A percentile compares a stretch with the other conserved stretches of the same genome.
Conservation (phyloP, 2,888 invertebrate species). For the Dysmachus trigonus region DNA sequence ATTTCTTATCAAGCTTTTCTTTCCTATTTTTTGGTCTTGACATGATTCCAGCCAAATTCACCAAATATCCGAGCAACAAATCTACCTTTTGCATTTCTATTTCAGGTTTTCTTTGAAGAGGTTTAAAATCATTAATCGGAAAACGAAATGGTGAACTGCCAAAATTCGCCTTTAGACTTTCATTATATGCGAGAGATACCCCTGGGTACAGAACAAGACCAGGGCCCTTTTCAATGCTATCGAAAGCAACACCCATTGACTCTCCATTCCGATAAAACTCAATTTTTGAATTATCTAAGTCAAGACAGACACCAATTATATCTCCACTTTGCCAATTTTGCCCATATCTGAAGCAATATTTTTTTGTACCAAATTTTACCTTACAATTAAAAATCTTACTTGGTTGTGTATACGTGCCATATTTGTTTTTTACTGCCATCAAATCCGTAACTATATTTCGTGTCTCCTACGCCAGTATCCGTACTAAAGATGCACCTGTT, state of each 20-base stretch:
- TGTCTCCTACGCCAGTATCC: conserved; percentile 83
- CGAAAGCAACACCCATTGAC: conserved; percentile 78
- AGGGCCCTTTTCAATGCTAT: conserved; percentile 74
- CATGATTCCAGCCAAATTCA: conserved; percentile 59
- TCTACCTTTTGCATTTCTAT: conserved; percentile 57
- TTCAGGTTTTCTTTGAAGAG: conserved; percentile 69
- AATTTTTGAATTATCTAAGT: conserved; percentile 75
- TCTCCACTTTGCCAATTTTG: conserved; percentile 85
- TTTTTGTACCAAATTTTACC: background rate
- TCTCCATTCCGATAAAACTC: conserved; percentile 78
- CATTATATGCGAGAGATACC: conserved; percentile 79
- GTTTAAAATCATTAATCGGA: conserved; percentile 73
- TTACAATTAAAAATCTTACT: conserved; percentile 53
- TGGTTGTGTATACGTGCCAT: conserved; percentile 64
- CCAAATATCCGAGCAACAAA: conserved; percentile 58
- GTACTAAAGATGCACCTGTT: conserved; percentile 78
- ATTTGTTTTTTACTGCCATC: conserved; percentile 64
- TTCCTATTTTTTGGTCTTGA: conserved; percentile 56
- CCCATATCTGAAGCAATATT: conserved; percentile 68
- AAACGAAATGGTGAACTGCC: conserved; percentile 75
- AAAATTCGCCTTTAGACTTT: conserved; percentile 81
- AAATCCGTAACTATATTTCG: conserved; percentile 79
- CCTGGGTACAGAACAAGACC: conserved; percentile 83
- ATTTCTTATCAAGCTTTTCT: conserved; percentile 41
- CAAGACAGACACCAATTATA: conserved; percentile 79